Base-by-base conservation (phyloP, 1,140 invertebrate species). In the Tenebrio molitor region DNA sequence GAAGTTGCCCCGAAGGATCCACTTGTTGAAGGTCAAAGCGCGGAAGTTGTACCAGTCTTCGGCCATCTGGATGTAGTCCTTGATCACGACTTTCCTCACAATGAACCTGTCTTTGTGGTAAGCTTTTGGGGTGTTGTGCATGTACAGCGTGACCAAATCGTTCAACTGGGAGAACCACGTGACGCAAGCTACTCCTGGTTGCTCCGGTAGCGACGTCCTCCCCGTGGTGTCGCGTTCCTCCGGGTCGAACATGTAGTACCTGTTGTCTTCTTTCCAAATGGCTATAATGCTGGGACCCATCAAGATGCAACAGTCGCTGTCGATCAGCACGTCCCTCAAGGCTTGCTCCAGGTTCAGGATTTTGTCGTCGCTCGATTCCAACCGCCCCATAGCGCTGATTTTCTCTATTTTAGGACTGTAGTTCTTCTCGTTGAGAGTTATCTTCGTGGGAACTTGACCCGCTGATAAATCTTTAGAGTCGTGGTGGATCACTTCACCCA, bases 1-100 rank as follows among this genome's bases (percentile, higher is more conserved):
- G 71, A 87, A 84, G 7, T 76, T 81, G 2, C 85, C 87, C 21
- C 84, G 79, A 0, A 87, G 68, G 12, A 87, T 83, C 86, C 86
- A 87, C n/a, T 82, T 83, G 36, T 82, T 82, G 0, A 81, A 78
- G 0, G 79, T 80, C 7, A 86, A 78, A 17, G 85, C 81, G 79
- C 84, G 84, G 66, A 87, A 81, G 53, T 85, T 84, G 68, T 84
- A 83, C 50, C 86, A 82, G 2, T 84, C 78, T 10, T 85, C 84
- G 0, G 86, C 84, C 73, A 86, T 73, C 5, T 83, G 81, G 1
- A 76, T 72, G 19, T 80, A 81, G 72, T 87, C 83, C 8, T 78
- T 76, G 1, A 87, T 82, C 6, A 74, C 58, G 0, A 86, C 81
- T 62, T 83, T 85, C n/a, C 82, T 75, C 23, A 88, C 82, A 68